phyloP scores from a whole-genome alignment of 2,888 invertebrate genomes.

The Athalia circularis region DNA sequence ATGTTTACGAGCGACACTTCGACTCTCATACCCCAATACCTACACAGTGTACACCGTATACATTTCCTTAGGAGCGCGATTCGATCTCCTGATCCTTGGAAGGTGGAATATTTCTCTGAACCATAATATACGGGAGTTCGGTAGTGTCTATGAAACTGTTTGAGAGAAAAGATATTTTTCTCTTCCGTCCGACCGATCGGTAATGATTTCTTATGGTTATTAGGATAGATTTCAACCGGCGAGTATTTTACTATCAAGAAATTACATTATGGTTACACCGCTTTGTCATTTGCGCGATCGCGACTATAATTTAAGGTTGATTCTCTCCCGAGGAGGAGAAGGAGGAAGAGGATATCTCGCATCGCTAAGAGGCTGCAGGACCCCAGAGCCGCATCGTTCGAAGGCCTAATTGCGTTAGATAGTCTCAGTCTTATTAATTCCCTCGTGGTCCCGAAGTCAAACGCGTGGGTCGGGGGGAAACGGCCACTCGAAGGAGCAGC shows the following conservation, averaged over 20 bases:
- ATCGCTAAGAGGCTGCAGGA: slow-evolving; percentile 46
- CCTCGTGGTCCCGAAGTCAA: slow-evolving; percentile 52
- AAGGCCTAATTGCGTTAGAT: slow-evolving; percentile 72
- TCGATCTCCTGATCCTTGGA: too few relatives aligned
- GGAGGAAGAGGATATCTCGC: slow-evolving; percentile 28
- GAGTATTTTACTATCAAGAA: slow-evolving; percentile 57
- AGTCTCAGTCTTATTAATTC: slow-evolving; percentile 72
- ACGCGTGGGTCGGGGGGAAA: slow-evolving; percentile 39
- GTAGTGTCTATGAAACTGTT: too few relatives aligned
- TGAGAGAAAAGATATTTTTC: too few relatives aligned
- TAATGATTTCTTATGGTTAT: too few relatives aligned
- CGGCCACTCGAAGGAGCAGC: slow-evolving; percentile 37
- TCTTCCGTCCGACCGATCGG: too few relatives aligned
- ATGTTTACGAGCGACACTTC: slow-evolving; percentile 70
- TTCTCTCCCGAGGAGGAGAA: too few relatives aligned
- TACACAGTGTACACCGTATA: too few relatives aligned
- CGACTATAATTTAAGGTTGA: slow-evolving; percentile 9
- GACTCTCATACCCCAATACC: slow-evolving; percentile 57
- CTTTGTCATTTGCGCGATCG: slow-evolving; percentile 51
- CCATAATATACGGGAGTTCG: too few relatives aligned
- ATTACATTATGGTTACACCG: slow-evolving; percentile 57
- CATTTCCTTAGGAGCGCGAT: too few relatives aligned
- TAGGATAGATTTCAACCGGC: too few relatives aligned
- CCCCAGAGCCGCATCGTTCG: slow-evolving; percentile 28
- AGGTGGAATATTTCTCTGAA: too few relatives aligned